Evolutionary conservation across 2,113 vertebrate species (phyloP).

Genomic region (Psilopsiagon aymara): DNA sequence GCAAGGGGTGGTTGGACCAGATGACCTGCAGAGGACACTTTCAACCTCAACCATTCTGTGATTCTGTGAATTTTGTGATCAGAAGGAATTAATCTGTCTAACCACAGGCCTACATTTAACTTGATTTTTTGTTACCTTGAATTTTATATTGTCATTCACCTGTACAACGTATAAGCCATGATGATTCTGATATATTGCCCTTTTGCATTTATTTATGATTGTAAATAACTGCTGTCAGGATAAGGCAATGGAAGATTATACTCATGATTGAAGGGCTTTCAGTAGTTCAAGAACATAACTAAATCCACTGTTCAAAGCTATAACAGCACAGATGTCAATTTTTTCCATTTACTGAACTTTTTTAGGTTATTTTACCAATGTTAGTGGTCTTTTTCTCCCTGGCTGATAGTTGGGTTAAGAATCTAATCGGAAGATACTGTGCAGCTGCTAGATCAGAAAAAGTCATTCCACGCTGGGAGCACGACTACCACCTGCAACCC

Average conservation of each 20-base stretch:
- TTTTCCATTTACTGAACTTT: neutral
- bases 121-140: neutral
- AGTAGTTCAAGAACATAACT: neutral
- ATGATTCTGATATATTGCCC: neutral
- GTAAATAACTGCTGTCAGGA: neutral
- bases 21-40: neutral
- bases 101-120: neutral
- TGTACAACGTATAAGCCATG: neutral
- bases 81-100: neutral
- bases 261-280: neutral
- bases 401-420: slow-evolving; percentile 87
- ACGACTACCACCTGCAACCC: slow-evolving; percentile 88
- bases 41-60: neutral
- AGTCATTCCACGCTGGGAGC: slow-evolving; percentile 87
- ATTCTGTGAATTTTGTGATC: neutral
- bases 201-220: neutral
- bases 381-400: slow-evolving; percentile 24
- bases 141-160: neutral
- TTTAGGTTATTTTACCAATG: neutral
- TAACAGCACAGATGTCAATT: neutral
- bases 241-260: neutral
- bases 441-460: slow-evolving; percentile 73
- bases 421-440: slow-evolving; percentile 82
- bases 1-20: neutral
- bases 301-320: neutral